Evolutionary conservation across 2,113 vertebrate species (phyloP).

Genomic region (Fulmarus glacialis): DNA sequence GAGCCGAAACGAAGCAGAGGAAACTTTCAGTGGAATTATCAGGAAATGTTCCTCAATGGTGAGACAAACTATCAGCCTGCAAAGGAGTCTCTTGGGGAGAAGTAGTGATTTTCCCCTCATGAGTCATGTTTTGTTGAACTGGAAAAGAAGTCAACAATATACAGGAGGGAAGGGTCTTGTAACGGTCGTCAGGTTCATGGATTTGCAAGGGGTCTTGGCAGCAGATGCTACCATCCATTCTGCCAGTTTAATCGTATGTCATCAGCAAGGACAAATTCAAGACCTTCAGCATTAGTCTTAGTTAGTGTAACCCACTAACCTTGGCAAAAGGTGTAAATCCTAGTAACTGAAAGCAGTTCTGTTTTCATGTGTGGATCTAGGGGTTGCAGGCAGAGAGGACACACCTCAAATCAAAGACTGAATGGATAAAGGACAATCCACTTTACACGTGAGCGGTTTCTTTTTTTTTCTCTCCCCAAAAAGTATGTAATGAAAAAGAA

Average conservation of each 20-base stretch:
- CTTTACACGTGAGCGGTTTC: fast-evolving
- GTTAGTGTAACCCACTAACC: neutral
- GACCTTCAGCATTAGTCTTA: neutral
- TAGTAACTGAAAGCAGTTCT: neutral
- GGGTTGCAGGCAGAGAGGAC: neutral
- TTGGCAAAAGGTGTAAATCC: neutral
- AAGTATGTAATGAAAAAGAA: neutral
- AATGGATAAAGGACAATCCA: neutral
- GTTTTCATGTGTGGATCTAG: neutral
- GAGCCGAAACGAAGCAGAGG: neutral
- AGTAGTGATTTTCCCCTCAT: neutral
- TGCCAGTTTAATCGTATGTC: fast-evolving
- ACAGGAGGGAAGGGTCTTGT: neutral
- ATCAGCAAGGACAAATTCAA: neutral
- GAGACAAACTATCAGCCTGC: conserved; percentile 1
- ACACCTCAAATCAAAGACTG: neutral
- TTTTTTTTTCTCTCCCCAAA: fast-evolving
- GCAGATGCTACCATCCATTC: fast-evolving
- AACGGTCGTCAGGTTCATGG: fast-evolving
- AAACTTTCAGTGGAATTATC: neutral
- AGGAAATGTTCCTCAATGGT: conserved; percentile 36
- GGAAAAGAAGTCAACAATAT: neutral
- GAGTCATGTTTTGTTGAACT: neutral
- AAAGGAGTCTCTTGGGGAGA: conserved; percentile 1
- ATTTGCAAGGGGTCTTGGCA: neutral